Evolutionary conservation across 2,797 vertebrate species (phyloP).

Genomic region (Enteromius radiatus): DNA sequence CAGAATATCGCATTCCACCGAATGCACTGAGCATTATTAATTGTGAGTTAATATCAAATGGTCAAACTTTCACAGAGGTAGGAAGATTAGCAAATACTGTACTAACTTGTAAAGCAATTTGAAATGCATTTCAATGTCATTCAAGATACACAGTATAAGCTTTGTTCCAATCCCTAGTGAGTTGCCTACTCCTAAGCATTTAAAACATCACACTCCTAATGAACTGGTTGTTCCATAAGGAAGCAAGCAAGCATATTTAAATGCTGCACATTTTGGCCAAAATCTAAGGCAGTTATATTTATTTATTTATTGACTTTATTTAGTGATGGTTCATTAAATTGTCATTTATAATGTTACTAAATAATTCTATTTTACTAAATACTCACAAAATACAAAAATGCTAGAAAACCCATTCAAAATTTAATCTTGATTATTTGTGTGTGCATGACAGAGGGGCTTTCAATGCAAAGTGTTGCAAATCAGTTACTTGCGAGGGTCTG

Average conservation of each 20-base stretch:
- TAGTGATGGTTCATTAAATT: background rate
- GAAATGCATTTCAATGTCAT: slow-evolving; percentile 20
- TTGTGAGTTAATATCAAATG: slow-evolving; percentile 18
- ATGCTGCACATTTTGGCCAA: background rate
- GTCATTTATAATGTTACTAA: background rate
- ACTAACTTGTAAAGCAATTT: slow-evolving; percentile 6
- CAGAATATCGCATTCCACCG: slow-evolving; percentile 19
- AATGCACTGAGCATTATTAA: slow-evolving; percentile 26
- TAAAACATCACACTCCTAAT: background rate
- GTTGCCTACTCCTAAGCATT: background rate
- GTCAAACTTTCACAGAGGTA: slow-evolving; percentile 16
- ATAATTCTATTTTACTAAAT: background rate
- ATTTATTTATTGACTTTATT: background rate
- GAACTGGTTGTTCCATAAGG: background rate
- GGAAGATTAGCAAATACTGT: slow-evolving; percentile 13
- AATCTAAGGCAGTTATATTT: background rate
- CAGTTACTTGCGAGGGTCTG: background rate
- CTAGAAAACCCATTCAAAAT: background rate
- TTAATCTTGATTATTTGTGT: background rate
- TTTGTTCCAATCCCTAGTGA: slow-evolving; percentile 16
- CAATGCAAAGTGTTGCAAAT: background rate
- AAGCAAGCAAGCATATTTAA: background rate
- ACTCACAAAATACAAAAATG: too few relatives aligned
- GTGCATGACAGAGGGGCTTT: background rate
- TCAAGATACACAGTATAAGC: background rate